Percentiles rank a stretch among this genome's conserved stretches.
Evolutionary conservation across 2,113 vertebrate species (phyloP).

Genomic region (Ciconia stormi): DNA sequence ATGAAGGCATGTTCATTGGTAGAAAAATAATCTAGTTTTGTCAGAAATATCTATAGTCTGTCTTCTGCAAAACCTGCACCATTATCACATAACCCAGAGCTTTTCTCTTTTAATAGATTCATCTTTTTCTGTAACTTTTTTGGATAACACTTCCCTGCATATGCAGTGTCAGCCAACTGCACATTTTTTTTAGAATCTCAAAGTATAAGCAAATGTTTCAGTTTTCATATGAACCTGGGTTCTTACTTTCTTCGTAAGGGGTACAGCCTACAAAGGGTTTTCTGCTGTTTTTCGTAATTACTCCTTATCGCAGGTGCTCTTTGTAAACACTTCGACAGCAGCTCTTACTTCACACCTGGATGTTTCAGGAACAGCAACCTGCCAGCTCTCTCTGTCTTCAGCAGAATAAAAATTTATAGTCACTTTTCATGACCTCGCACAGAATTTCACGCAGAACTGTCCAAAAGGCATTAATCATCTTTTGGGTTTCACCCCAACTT

Average conservation of each 20-base stretch:
- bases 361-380: not conserved
- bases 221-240: not conserved
- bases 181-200: not conserved
- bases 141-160: not conserved
- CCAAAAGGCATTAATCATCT: not conserved
- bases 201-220: not conserved
- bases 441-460: not conserved
- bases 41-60: not conserved
- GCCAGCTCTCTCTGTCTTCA: not conserved
- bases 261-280: not conserved
- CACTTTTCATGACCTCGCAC: not conserved
- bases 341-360: not conserved
- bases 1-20: not conserved
- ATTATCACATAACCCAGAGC: not conserved
- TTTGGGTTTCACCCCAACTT: not conserved
- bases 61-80: not conserved
- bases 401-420: not conserved
- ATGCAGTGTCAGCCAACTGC: not conserved
- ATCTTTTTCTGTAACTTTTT: not conserved
- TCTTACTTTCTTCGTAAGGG: not conserved
- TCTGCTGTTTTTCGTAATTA: not conserved
- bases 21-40: constrained; percentile 7
- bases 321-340: not conserved
- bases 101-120: not conserved
- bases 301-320: not conserved